A percentile compares a stretch with the other conserved stretches of the same genome.
Conservation (phyloP, 2,888 invertebrate genomes). For the Eupithecia centaureata region DNA sequence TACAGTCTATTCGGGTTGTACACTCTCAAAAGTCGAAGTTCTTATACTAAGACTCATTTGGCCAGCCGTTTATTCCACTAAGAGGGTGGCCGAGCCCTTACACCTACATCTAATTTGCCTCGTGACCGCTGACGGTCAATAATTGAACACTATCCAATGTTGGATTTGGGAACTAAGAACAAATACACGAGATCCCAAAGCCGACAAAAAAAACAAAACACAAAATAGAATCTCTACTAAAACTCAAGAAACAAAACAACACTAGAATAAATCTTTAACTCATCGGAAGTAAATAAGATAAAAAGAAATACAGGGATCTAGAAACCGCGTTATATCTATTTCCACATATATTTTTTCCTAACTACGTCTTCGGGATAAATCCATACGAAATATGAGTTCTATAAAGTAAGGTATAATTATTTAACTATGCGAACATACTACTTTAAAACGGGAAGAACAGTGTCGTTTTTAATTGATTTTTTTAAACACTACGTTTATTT, state of each 20-base stretch:
- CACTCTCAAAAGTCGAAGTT: constrained; percentile 77
- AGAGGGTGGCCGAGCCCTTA: constrained; percentile 52
- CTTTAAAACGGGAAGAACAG: constrained; percentile 18
- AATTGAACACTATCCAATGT: constrained; percentile 59
- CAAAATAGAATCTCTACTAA: too few relatives aligned
- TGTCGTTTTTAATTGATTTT: constrained; percentile 11
- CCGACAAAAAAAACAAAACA: background rate
- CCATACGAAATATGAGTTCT: constrained; percentile 11
- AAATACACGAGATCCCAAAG: background rate
- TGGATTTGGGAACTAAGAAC: constrained; percentile 32
- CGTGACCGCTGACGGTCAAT: constrained; percentile 55
- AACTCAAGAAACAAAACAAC: background rate
- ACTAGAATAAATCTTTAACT: background rate
- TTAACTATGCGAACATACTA: constrained; percentile 8
- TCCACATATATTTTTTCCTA: constrained; percentile 55
- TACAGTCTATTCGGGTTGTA: constrained; percentile 82
- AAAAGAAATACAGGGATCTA: constrained; percentile 33
- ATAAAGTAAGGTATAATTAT: constrained; percentile 4
- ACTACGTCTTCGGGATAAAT: constrained; percentile 46
- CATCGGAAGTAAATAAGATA: background rate
- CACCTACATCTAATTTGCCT: constrained; percentile 67
- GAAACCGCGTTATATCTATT: constrained; percentile 52
- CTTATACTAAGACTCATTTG: constrained; percentile 55
- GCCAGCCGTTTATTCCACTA: constrained; percentile 68
- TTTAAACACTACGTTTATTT: constrained; percentile 10